These are phyloP conservation scores for Eupithecia inturbata DNA, from an alignment of 2,888 invertebrate species.

Conservation along the genomic window DNA sequence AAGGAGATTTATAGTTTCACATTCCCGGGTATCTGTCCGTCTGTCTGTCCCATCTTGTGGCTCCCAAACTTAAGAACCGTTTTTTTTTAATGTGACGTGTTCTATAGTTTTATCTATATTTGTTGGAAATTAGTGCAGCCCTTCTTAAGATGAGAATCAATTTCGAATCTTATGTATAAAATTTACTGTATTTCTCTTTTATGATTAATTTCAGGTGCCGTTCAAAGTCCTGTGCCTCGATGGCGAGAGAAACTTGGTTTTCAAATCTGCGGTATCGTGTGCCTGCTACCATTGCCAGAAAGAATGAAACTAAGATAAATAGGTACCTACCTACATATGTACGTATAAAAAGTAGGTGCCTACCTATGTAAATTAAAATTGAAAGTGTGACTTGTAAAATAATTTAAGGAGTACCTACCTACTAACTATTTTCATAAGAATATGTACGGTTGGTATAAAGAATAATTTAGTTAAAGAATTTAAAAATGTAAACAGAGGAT, in stretches of 20 bases:
- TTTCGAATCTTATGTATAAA: not conserved
- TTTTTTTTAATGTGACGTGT: not conserved
- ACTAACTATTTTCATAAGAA: not conserved
- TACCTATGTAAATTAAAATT: not conserved
- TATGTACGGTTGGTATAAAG: not conserved
- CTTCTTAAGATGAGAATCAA: not conserved
- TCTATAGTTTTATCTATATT: not conserved
- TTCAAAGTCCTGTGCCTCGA: constrained; percentile 91
- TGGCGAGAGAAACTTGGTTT: constrained; percentile 90
- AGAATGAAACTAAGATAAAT: constrained; percentile 65
- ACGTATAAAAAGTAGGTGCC: not conserved
- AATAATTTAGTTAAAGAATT: not conserved
- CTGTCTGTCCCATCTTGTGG: not conserved
- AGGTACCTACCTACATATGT: not conserved
- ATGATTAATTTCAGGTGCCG: constrained; percentile 85
- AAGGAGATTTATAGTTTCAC: not conserved
- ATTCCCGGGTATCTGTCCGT: not conserved
- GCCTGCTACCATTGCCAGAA: constrained; percentile 95
- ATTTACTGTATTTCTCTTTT: not conserved
- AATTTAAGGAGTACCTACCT: not conserved
- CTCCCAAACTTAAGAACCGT: not conserved
- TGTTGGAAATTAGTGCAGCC: not conserved
- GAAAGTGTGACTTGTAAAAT: constrained; percentile 58
- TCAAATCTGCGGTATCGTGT: constrained; percentile 93
- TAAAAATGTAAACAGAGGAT: not conserved